These are phyloP conservation scores for Mormoops blainvillei DNA, from an alignment of 2,113 vertebrate species.

Conservation along the genomic window DNA sequence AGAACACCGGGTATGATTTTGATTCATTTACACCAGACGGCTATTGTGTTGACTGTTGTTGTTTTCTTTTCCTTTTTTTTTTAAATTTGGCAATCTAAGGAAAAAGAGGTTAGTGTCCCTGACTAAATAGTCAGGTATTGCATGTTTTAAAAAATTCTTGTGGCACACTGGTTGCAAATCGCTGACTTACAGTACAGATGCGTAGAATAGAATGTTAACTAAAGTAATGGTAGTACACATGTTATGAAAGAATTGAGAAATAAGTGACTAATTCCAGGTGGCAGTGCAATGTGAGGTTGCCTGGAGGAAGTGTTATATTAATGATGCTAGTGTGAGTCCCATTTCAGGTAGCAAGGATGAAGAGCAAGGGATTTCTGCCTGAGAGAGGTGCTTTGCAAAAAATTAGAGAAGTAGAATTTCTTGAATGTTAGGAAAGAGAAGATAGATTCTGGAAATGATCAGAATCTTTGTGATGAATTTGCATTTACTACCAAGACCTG, in stretches of 20 bases:
- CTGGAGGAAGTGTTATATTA: background rate
- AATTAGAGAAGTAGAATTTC: background rate
- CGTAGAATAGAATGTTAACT: background rate
- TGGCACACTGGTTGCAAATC: too few relatives aligned
- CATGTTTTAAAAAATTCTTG: too few relatives aligned
- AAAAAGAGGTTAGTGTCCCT: too few relatives aligned
- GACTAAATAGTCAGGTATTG: too few relatives aligned
- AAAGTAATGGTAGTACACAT: background rate
- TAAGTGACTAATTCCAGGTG: background rate
- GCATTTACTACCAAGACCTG: background rate
- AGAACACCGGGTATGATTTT: background rate
- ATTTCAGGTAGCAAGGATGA: background rate
- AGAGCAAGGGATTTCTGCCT: background rate
- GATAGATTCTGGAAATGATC: background rate
- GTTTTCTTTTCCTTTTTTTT: background rate
- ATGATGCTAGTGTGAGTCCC: background rate
- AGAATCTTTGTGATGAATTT: background rate
- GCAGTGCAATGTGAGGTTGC: too few relatives aligned
- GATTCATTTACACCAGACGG: background rate
- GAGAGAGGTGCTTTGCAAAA: background rate
- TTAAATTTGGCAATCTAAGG: too few relatives aligned
- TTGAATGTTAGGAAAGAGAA: background rate
- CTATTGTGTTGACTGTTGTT: background rate
- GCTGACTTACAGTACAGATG: background rate
- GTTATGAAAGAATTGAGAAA: background rate